A percentile compares a stretch with the other conserved stretches of the same genome.
These are phyloP conservation scores for Tenrec ecaudatus DNA, from an alignment of 2,113 vertebrate genomes.

Conservation along the genomic window DNA sequence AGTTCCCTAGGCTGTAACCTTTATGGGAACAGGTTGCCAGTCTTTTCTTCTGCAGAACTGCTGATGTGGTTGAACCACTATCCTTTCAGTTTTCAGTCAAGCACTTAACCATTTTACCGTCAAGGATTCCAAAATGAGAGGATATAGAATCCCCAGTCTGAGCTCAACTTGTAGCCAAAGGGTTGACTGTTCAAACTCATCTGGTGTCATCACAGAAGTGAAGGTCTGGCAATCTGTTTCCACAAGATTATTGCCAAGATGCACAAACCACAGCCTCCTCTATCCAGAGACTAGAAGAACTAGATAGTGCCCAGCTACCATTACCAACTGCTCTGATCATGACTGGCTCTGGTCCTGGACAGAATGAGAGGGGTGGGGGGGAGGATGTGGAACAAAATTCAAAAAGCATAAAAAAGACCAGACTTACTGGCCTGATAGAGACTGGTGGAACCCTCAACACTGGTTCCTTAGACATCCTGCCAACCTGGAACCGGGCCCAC, in stretches of 20 bases:
- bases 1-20: neutral
- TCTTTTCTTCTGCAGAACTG: neutral
- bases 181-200: neutral
- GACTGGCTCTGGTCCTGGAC: no score
- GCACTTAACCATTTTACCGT: neutral
- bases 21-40: neutral
- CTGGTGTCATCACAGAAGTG: neutral
- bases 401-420: no score
- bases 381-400: no score
- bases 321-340: no score
- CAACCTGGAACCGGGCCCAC: no score
- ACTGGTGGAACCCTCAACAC: no score
- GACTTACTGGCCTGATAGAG: no score
- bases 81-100: neutral
- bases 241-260: neutral
- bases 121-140: neutral
- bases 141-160: neutral
- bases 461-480: no score
- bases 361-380: no score
- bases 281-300: no score
- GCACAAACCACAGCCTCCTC: no score
- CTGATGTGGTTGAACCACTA: neutral
- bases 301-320: no score
- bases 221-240: neutral
- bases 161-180: neutral